Conservation (phyloP, 2,113 vertebrate species). For the Odontesthes bonariensis region DNA sequence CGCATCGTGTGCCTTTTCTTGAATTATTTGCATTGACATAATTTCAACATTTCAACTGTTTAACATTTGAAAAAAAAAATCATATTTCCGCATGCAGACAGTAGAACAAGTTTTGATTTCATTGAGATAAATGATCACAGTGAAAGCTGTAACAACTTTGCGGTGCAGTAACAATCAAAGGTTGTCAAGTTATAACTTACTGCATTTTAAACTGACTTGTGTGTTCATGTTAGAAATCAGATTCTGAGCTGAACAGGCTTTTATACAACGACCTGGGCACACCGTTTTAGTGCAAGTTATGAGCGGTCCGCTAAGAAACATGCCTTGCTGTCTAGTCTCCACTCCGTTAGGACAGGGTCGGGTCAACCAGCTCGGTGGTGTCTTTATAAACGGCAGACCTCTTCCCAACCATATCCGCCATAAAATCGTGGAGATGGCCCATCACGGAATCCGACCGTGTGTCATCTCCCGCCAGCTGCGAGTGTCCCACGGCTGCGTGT, state of each 20-base stretch:
- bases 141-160: too few relatives aligned
- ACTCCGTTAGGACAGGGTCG: conserved; percentile 98
- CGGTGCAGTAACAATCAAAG: too few relatives aligned
- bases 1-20: too few relatives aligned
- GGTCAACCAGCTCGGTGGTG: conserved; percentile 98
- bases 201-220: neutral
- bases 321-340: conserved; percentile 85
- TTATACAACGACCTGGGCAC: neutral
- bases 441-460: conserved; percentile 96
- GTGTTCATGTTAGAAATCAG: neutral
- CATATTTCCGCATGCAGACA: too few relatives aligned
- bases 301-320: neutral
- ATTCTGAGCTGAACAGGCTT: neutral
- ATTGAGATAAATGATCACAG: too few relatives aligned
- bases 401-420: conserved; percentile 98
- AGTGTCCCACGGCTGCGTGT: conserved; percentile 98
- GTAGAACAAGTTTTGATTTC: too few relatives aligned
- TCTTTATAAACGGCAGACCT: conserved; percentile 98
- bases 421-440: conserved; percentile 99
- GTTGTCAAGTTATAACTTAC: too few relatives aligned
- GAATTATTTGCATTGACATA: neutral
- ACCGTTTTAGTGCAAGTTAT: neutral
- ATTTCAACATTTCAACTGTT: neutral
- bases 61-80: too few relatives aligned
- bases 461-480: conserved; percentile 98